Evolutionary conservation across 1,140 invertebrate genomes (phyloP), one percentile per base, ranked within the genome.

Genomic region (Drosophila varians): DNA sequence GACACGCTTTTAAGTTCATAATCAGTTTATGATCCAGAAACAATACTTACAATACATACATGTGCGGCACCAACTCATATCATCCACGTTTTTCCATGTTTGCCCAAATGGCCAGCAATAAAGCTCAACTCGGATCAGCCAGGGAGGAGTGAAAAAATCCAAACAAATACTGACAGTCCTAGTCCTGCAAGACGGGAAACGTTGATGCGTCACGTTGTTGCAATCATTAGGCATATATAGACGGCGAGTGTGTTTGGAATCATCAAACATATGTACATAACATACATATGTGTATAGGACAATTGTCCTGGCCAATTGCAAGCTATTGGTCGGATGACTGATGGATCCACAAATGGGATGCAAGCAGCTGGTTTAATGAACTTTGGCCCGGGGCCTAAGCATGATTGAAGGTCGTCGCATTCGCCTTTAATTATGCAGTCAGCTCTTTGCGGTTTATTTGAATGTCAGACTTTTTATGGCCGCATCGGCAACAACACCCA

Each of bases 21-120:
- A 84, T 84, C 76, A 75, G 80, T 84, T 84, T 84, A 79, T 79
- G 79, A 79, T 84, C 74, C 75, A 75, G 77, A 79, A 79, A 84
- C 80, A 84, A 84, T 86, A 84, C 80, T 84, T 84, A n/a, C n/a
- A n/a, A n/a, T n/a, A n/a, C 79, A 84, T 84, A 80, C 86, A 74
- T n/a, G n/a, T n/a, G n/a, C n/a, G 36, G 36, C 36, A 14, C 36
- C 14, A 16, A 38, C 36, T 16, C 36, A 38, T 28, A 31, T 38
- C 14, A 48, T 54, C 68, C 36, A 57, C 54, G 58, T 28, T 47
- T 52, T 38, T 31, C 51, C 36, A 28, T 36, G 71, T 74, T 80
- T 66, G 64, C 45, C 46, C 60, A 79, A 72, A 54, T 68, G 60
- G 52, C 64, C 55, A 25, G 60, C 74, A 78, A 84, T 78, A 84